These are phyloP conservation scores for Sebastes steindachneri DNA, from an alignment of 2,797 vertebrate species.

Conservation along the genomic window DNA sequence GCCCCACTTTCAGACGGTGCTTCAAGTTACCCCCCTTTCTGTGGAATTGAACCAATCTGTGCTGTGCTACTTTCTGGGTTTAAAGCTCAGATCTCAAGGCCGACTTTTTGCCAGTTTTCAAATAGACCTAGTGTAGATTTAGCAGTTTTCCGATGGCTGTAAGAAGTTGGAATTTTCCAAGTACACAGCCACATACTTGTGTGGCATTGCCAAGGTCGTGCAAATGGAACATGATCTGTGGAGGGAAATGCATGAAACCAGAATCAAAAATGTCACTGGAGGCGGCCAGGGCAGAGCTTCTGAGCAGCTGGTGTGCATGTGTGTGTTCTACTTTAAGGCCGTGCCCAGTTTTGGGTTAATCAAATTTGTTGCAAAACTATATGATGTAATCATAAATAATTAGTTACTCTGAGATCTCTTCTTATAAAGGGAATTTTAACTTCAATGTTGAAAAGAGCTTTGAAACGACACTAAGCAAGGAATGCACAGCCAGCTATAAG, in stretches of 20 bases:
- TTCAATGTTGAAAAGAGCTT: neutral
- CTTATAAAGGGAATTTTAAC: conserved; percentile 12
- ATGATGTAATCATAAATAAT: conserved; percentile 45
- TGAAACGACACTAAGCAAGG: neutral
- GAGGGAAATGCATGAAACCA: conserved; percentile 52
- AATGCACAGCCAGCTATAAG: neutral
- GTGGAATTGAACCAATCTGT: conserved; percentile 56
- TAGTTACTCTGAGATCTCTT: neutral
- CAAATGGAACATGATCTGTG: conserved; percentile 59
- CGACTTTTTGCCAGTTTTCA: conserved; percentile 33
- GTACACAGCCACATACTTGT: conserved; percentile 55
- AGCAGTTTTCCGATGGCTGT: conserved; percentile 55
- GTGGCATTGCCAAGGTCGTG: conserved; percentile 60
- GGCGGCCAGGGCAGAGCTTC: conserved; percentile 15
- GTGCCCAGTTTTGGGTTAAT: neutral
- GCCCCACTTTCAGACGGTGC: conserved; percentile 61
- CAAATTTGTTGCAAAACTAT: conserved; percentile 24
- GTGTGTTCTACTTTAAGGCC: conserved; percentile 2
- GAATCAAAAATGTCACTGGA: conserved; percentile 45
- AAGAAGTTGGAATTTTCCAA: conserved; percentile 68
- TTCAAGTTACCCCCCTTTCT: conserved; percentile 36
- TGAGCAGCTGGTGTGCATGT: conserved; percentile 42
- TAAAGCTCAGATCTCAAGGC: conserved; percentile 39
- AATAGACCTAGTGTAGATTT: conserved; percentile 58
- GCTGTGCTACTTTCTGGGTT: conserved; percentile 61